Percentiles rank a stretch among this genome's conserved stretches.
These are phyloP conservation scores for Neria commutata DNA, from an alignment of 2,888 invertebrate genomes.

Conservation along the genomic window DNA sequence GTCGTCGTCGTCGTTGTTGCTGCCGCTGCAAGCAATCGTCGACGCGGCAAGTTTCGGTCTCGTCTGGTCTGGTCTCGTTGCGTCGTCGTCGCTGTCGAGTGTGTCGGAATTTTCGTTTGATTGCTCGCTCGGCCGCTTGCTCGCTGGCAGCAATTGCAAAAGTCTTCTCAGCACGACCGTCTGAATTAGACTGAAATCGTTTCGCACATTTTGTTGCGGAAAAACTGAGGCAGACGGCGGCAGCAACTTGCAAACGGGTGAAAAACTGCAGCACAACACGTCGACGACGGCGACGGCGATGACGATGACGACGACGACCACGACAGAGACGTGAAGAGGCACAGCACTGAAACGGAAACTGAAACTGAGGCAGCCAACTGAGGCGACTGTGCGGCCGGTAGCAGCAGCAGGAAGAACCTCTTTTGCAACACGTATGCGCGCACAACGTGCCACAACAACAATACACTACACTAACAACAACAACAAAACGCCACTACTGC, in stretches of 20 bases:
- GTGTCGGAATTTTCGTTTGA: not conserved
- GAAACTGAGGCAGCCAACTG: too few species aligned
- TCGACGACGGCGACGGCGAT: slow-evolving; percentile 3
- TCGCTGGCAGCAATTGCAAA: slow-evolving; percentile 37
- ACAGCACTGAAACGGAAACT: slow-evolving; percentile 7
- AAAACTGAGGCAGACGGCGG: slow-evolving; percentile 57
- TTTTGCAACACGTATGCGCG: not conserved
- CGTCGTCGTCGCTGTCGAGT: not conserved
- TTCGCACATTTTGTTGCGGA: slow-evolving; percentile 62
- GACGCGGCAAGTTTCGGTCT: slow-evolving; percentile 4
- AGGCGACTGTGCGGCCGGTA: slow-evolving; percentile 33
- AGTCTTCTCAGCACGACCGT: slow-evolving; percentile 63
- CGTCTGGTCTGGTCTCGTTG: too few species aligned
- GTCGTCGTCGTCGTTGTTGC: slow-evolving; percentile 7
- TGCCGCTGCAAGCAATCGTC: not conserved
- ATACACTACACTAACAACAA: slow-evolving; percentile 2
- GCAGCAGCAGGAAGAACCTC: slow-evolving; percentile 24
- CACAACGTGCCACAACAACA: slow-evolving; percentile 4
- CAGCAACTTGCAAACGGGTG: slow-evolving; percentile 47
- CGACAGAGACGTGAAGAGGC: slow-evolving; percentile 2
- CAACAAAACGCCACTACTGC: not conserved
- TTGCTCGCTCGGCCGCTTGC: not conserved
- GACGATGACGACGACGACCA: slow-evolving; percentile 9
- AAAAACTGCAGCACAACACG: slow-evolving; percentile 25
- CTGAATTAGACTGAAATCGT: slow-evolving; percentile 62